Evolutionary conservation across 2,888 invertebrate genomes (phyloP).

Genomic region (Heliconius ismenius): DNA sequence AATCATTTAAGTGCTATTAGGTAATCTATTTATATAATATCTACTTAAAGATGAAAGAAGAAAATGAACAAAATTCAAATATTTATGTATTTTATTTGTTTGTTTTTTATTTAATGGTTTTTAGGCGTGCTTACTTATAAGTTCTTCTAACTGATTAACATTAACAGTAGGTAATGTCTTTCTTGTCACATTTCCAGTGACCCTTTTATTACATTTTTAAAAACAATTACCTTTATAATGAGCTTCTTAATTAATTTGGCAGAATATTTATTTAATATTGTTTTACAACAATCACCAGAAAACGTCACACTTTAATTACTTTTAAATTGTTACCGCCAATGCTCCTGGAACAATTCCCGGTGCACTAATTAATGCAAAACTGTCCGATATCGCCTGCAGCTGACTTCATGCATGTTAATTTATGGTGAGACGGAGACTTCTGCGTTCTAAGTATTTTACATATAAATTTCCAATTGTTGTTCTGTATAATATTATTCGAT

Average conservation of each 20-base stretch:
- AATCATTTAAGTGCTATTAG: not conserved
- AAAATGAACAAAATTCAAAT: too few species aligned
- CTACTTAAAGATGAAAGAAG: too few species aligned
- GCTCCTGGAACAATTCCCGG: conserved; percentile 13
- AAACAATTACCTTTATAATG: not conserved
- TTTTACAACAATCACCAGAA: not conserved
- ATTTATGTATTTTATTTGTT: too few species aligned
- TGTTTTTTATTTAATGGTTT: too few species aligned
- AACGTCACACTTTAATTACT: not conserved
- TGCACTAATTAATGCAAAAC: conserved; percentile 20
- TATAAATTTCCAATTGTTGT: conserved; percentile 2
- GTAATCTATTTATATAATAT: too few species aligned
- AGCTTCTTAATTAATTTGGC: not conserved
- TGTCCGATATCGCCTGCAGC: conserved; percentile 23
- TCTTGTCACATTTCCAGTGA: not conserved
- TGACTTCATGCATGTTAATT: conserved; percentile 28
- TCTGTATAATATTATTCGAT: not conserved
- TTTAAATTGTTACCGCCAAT: conserved; percentile 3
- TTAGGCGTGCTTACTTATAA: too few species aligned
- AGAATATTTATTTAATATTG: too few species aligned
- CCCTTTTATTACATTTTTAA: too few species aligned
- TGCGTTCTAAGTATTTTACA: conserved; percentile 1
- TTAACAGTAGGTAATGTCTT: not conserved
- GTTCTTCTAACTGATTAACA: too few species aligned
- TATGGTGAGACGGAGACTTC: conserved; percentile 1